A percentile compares a stretch with the other conserved stretches of the same genome.
These are phyloP conservation scores for Megalopta genalis DNA, from an alignment of 1,140 invertebrate genomes.

Conservation along the genomic window DNA sequence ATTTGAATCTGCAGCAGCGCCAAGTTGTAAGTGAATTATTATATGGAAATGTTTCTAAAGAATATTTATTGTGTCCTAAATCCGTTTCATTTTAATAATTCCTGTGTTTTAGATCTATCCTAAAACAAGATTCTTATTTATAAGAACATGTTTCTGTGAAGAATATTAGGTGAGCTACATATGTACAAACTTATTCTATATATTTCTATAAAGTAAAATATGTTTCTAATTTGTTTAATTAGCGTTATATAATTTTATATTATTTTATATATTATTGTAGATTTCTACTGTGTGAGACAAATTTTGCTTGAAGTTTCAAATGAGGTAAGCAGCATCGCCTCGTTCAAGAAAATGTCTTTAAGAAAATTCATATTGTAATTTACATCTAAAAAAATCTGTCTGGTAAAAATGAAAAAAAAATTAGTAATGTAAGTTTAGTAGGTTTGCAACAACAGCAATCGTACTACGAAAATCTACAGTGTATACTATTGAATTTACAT, in stretches of 20 bases:
- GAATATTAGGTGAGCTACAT: slow-evolving; percentile 71
- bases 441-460: slow-evolving; percentile 68
- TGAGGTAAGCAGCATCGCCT: slow-evolving; percentile 42
- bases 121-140: slow-evolving; percentile 73
- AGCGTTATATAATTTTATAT: slow-evolving; percentile 4
- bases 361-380: slow-evolving; percentile 50
- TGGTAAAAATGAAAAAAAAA: slow-evolving; percentile 55
- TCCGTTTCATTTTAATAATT: background rate
- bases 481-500: slow-evolving; percentile 69
- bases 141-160: slow-evolving; percentile 74
- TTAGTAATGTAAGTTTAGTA: slow-evolving; percentile 75
- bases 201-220: background rate
- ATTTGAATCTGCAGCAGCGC: slow-evolving; percentile 85
- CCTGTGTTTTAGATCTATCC: slow-evolving; percentile 73
- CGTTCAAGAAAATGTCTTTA: slow-evolving; percentile 47
- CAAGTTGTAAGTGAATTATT: slow-evolving; percentile 84
- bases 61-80: background rate
- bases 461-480: slow-evolving; percentile 68
- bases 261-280: slow-evolving; percentile 41
- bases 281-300: slow-evolving; percentile 65
- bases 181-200: background rate
- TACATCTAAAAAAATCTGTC: slow-evolving; percentile 45
- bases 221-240: background rate
- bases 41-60: background rate
- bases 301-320: slow-evolving; percentile 60